Evolutionary conservation across 35 echinoderm and acorn worm genomes (phyloP).

Genomic region (Nesometra sesokonis): DNA sequence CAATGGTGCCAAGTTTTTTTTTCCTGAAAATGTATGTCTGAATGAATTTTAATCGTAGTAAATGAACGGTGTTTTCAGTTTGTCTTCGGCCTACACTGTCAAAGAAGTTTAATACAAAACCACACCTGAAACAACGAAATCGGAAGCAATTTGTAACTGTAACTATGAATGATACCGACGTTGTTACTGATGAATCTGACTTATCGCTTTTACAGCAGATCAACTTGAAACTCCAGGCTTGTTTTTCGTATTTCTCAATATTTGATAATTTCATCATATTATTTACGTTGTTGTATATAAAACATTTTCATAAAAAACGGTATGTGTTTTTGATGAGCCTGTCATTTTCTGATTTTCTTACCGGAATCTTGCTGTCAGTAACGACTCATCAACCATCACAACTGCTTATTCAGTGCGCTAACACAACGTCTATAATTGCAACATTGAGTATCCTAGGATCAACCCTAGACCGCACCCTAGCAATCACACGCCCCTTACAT

Average conservation of each 20-base stretch:
- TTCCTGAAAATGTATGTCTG: too few species aligned
- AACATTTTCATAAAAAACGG: background rate
- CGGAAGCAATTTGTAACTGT: too few species aligned
- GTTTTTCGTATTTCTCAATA: background rate
- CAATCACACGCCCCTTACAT: background rate
- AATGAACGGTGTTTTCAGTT: too few species aligned
- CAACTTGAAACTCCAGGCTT: background rate
- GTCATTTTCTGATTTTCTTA: background rate
- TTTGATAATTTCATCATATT: background rate
- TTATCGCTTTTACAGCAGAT: background rate
- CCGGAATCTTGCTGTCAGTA: background rate
- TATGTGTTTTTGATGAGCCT: background rate
- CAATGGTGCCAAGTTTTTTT: too few species aligned
- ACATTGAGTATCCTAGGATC: background rate
- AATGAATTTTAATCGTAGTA: too few species aligned
- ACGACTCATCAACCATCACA: background rate
- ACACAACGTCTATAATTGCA: background rate
- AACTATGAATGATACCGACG: too few species aligned
- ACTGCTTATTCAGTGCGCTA: background rate
- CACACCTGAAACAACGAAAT: too few species aligned
- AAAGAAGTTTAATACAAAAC: too few species aligned
- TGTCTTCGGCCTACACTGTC: too few species aligned
- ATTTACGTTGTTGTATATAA: background rate
- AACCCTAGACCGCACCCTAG: background rate
- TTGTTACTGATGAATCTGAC: background rate